Evolutionary conservation across 2,113 vertebrate genomes (phyloP), one percentile per base, ranked within the genome.

Genomic region (Numenius arquata): DNA sequence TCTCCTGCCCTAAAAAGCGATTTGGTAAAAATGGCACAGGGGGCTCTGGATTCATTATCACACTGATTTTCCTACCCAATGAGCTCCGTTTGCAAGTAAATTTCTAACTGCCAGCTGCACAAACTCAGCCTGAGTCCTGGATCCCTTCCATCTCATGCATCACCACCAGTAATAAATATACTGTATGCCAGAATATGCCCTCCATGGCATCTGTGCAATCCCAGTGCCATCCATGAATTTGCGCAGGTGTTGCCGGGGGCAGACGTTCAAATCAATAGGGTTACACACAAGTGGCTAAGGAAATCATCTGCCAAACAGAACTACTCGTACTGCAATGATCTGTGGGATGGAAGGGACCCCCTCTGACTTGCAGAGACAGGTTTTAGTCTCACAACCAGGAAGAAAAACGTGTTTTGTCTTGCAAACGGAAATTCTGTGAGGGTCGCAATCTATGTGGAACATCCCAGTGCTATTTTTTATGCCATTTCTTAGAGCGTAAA

Each of bases 71-170:
- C 92, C 84, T 96, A 95, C 75, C 81, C 92, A 96, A 55, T 66
- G 82, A 95, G 71, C 90, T 96, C 87, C 92, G 91, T 94, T 91
- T 95, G 89, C 79, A 90, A 96, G 96, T 85, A 96, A 87, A 97
- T 97, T 95, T 96, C 93, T 90, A 92, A 95, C 92, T 96, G 75
- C 95, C 97, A 97, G 96, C 96, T 97, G 97, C 95, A 94, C 96
- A 96, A 97, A 96, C 95, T 93, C 95, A 96, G 92, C 85, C 79
- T 80, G 95, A 85, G 73, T 73, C 95, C 95, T 97, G 97, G 95
- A 96, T 83, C 81, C 74, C 59, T 95, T 97, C 96, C 97, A 97
- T 80, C 89, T 97, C 93, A 94, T 94, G 96, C 87, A 95, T 97
- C 96, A 96, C 79, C 81, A 92, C 70, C 84, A 93, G 90, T 72